Evolutionary conservation across 2,888 invertebrate genomes (phyloP).

Genomic region (Coelopa pilipes): DNA sequence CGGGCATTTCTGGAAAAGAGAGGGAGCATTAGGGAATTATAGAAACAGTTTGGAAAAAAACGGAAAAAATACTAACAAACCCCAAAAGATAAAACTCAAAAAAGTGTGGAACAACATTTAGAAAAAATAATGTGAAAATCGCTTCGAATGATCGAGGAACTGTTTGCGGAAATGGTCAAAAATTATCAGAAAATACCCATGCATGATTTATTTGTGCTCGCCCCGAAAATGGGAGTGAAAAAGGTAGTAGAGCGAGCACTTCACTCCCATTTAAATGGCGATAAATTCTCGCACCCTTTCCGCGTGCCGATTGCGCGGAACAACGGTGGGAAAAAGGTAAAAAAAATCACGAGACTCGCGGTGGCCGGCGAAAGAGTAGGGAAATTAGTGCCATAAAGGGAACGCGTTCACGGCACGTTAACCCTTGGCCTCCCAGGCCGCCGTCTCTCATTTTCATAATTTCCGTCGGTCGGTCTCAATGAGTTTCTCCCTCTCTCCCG

Average conservation of each 20-base stretch:
- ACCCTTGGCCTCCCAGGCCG: too few relatives aligned
- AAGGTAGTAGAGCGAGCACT: not conserved
- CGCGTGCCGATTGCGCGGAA: too few relatives aligned
- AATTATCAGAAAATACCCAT: not conserved
- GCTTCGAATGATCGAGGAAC: not conserved
- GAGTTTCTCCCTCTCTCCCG: too few relatives aligned
- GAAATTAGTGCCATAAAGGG: conserved; percentile 5
- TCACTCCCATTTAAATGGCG: too few relatives aligned
- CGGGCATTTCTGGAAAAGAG: conserved; percentile 84
- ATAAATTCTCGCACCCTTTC: not conserved
- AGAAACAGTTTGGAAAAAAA: conserved; percentile 30
- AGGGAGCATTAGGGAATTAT: too few relatives aligned
- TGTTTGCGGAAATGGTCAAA: not conserved
- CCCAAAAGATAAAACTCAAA: not conserved
- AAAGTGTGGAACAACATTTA: not conserved
- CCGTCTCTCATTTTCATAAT: too few relatives aligned
- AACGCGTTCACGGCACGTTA: too few relatives aligned
- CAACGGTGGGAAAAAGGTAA: not conserved
- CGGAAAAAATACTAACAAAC: not conserved
- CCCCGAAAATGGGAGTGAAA: too few relatives aligned
- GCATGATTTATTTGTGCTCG: too few relatives aligned
- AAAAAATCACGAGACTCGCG: too few relatives aligned
- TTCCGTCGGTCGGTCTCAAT: too few relatives aligned
- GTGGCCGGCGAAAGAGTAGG: not conserved
- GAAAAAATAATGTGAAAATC: not conserved